Conservation (phyloP, 2,888 invertebrate genomes). For the Drosophila diplacantha region DNA sequence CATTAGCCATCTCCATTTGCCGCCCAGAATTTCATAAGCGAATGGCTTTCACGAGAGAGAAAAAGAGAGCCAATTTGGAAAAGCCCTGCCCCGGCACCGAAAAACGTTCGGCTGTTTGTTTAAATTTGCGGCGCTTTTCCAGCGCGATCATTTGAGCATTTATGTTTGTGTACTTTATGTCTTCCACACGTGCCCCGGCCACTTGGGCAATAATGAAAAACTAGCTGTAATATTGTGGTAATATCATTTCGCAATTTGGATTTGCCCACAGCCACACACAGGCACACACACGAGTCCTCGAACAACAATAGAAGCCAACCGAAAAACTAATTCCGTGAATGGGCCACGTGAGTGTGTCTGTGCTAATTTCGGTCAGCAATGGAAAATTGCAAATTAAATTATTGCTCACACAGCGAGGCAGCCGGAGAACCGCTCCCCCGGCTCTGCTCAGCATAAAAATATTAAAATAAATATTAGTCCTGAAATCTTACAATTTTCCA, state of each 20-base stretch:
- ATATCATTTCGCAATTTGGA: conserved; percentile 58
- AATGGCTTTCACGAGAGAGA: not conserved
- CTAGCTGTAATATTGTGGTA: conserved; percentile 50
- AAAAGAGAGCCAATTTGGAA: conserved; percentile 16
- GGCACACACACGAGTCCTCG: conserved; percentile 8
- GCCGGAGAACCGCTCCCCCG: not conserved
- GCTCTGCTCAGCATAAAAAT: conserved; percentile 37
- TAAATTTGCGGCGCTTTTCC: conserved; percentile 22
- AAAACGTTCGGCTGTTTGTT: conserved; percentile 42
- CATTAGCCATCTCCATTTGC: conserved; percentile 34
- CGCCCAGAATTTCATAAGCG: conserved; percentile 6
- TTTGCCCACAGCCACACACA: conserved; percentile 30
- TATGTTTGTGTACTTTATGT: conserved; percentile 42
- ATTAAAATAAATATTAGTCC: conserved; percentile 54
- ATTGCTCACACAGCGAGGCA: conserved; percentile 28
- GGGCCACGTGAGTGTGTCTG: conserved; percentile 3
- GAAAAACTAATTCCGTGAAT: conserved; percentile 48
- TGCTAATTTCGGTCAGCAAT: conserved; percentile 33
- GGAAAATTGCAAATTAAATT: conserved; percentile 52
- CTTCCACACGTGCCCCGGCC: conserved; percentile 38
- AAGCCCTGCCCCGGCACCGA: not conserved
- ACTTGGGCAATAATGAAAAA: conserved; percentile 40
- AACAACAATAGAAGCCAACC: conserved; percentile 34
- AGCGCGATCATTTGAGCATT: conserved; percentile 47
- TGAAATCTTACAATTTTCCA: conserved; percentile 57